Evolutionary conservation across 2,888 invertebrate genomes (phyloP).

Genomic region (Cryptosula pallasiana): DNA sequence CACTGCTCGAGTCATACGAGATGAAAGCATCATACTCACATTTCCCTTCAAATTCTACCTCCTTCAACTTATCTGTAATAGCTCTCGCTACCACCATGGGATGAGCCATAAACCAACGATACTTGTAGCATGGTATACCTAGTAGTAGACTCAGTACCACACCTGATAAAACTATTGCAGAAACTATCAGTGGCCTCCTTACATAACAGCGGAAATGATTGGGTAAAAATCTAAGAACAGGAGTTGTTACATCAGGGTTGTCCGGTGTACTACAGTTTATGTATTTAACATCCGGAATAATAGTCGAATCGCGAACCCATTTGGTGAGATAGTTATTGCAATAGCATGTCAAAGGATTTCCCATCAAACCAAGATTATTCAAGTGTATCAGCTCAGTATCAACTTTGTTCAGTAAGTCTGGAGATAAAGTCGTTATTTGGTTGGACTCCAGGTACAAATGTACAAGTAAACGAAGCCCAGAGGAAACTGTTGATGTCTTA

Average conservation of each 20-base stretch:
- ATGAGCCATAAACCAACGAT: not conserved
- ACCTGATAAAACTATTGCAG: not conserved
- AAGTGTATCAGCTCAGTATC: not conserved
- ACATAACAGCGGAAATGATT: not conserved
- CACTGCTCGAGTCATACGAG: not conserved
- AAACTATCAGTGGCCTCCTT: not conserved
- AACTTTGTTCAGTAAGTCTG: not conserved
- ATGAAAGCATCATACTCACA: slow-evolving; percentile 5
- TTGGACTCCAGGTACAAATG: not conserved
- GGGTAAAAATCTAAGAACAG: not conserved
- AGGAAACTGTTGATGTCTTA: not conserved
- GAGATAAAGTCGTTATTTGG: not conserved
- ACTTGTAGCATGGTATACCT: not conserved
- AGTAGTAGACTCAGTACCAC: not conserved
- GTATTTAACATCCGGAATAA: not conserved
- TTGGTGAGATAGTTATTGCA: not conserved
- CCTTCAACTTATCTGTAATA: not conserved
- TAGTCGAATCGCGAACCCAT: not conserved
- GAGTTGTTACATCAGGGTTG: not conserved
- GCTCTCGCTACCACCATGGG: not conserved
- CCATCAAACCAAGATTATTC: not conserved
- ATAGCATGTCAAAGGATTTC: not conserved
- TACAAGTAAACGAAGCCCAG: not conserved
- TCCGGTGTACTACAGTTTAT: not conserved
- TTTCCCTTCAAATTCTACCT: not conserved